These are phyloP conservation scores for Puntigrus tetrazona DNA, from an alignment of 2,113 vertebrate genomes.

Conservation along the genomic window DNA sequence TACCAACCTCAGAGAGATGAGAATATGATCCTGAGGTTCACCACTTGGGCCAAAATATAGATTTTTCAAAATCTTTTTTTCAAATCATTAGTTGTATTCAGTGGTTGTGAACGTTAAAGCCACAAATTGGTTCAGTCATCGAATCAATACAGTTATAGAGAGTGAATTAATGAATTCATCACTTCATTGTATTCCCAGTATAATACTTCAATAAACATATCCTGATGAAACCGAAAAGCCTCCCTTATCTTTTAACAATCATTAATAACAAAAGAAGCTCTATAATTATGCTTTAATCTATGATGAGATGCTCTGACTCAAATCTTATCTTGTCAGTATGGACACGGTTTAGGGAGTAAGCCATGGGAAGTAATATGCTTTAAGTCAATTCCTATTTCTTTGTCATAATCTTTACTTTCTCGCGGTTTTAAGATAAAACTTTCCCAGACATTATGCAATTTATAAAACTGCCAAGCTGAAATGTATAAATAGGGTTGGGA, in stretches of 20 bases:
- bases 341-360: neutral
- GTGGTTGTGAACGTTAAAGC: neutral
- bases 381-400: neutral
- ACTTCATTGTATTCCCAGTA: neutral
- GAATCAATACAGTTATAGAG: neutral
- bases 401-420: neutral
- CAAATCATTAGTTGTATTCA: neutral
- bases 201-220: neutral
- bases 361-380: too few species aligned
- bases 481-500: neutral
- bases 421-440: neutral
- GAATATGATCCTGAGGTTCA: conserved; percentile 67
- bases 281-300: neutral
- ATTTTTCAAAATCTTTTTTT: neutral
- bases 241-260: neutral
- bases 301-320: neutral
- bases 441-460: neutral
- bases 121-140: neutral
- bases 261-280: neutral
- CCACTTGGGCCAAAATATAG: conserved; percentile 49
- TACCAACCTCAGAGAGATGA: conserved; percentile 61
- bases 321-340: neutral
- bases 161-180: neutral
- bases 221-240: neutral
- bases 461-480: neutral